phyloP scores from a whole-genome alignment of 2,888 invertebrate species.

The Lapara coniferarum region DNA sequence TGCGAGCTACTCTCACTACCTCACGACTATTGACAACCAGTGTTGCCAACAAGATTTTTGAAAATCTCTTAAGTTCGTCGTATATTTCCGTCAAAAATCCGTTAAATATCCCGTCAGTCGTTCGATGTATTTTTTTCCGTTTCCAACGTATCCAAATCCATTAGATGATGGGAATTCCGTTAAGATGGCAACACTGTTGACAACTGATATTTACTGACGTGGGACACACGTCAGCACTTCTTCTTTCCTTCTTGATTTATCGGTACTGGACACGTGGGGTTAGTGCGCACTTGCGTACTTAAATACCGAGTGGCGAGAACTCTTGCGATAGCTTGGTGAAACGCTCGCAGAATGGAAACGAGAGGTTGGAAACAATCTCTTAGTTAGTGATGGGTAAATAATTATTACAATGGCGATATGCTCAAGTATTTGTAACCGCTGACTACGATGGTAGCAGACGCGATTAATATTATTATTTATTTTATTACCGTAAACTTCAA shows the following conservation, averaged over 20 bases:
- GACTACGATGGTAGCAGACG: conserved; percentile 25
- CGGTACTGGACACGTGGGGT: not conserved
- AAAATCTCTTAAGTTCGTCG: too few relatives aligned
- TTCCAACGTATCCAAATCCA: too few relatives aligned
- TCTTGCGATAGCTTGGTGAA: not conserved
- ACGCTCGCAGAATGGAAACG: conserved; percentile 20
- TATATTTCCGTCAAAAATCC: too few relatives aligned
- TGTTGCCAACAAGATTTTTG: too few relatives aligned
- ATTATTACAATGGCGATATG: conserved; percentile 10
- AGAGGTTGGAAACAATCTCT: not conserved
- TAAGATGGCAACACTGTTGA: too few relatives aligned
- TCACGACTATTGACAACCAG: not conserved
- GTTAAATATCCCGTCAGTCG: too few relatives aligned
- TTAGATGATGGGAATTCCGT: too few relatives aligned
- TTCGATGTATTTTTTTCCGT: too few relatives aligned
- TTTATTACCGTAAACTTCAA: conserved; percentile 59
- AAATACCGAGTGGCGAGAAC: not conserved
- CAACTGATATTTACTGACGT: not conserved
- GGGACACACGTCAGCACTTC: not conserved
- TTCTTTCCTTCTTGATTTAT: not conserved
- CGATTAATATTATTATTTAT: conserved; percentile 39
- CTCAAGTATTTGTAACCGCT: conserved; percentile 11
- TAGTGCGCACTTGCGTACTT: not conserved
- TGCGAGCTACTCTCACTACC: not conserved
- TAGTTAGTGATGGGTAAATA: conserved; percentile 17